These are phyloP conservation scores for Lota lota DNA, from an alignment of 2,113 vertebrate species.

Conservation along the genomic window DNA sequence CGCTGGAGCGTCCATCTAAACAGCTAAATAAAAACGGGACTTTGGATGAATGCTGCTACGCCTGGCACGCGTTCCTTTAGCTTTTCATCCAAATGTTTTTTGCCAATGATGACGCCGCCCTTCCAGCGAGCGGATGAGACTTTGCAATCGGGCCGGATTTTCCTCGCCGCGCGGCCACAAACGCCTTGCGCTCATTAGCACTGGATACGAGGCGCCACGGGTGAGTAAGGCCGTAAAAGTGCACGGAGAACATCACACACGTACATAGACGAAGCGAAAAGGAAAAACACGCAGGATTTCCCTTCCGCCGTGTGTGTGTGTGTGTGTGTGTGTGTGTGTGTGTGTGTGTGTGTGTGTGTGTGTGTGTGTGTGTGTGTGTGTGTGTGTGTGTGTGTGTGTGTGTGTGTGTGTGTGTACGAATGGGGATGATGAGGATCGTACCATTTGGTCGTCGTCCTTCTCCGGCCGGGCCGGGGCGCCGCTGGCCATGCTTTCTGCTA, in stretches of 20 bases:
- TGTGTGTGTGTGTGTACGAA: conserved; percentile 1
- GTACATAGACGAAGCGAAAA: conserved; percentile 10
- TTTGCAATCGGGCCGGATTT: conserved; percentile 54
- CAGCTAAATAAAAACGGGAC: background rate
- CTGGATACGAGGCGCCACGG: conserved; percentile 27
- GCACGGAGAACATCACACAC: conserved; percentile 44
- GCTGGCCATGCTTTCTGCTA: conserved; percentile 74
- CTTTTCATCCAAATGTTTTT: conserved; percentile 41
- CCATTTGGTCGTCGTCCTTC: conserved; percentile 91
- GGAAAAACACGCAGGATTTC: conserved; percentile 27
- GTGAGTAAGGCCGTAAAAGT: conserved; percentile 45
- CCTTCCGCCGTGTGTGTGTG: background rate
- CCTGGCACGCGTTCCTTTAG: conserved; percentile 1
- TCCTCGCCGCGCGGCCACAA: conserved; percentile 40
- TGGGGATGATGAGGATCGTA: conserved; percentile 57
- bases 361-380: background rate
- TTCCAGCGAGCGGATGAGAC: conserved; percentile 40
- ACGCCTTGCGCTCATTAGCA: conserved; percentile 41
- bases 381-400: background rate
- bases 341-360: background rate
- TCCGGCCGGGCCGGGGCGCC: conserved; percentile 76
- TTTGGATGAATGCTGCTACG: background rate
- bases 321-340: background rate
- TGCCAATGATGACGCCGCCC: conserved; percentile 34
- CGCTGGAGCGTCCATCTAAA: conserved; percentile 5